A percentile compares a stretch with the other conserved stretches of the same genome.
Conservation (phyloP, 2,888 invertebrate species). For the Monochamus alternatus region DNA sequence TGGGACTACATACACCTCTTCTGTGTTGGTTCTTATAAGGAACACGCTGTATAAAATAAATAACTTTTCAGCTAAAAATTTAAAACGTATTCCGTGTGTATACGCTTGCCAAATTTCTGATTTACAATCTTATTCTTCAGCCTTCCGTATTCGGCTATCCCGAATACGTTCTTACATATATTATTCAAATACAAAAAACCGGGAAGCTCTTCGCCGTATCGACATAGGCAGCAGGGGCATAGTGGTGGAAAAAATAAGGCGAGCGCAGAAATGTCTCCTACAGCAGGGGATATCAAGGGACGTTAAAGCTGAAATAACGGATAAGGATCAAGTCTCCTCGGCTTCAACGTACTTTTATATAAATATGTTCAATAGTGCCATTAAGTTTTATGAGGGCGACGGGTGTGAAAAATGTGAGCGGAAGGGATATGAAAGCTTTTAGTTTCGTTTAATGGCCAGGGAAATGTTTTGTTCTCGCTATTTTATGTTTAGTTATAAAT, state of each 20-base stretch:
- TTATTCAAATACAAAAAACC: background rate
- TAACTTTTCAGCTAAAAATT: too few relatives aligned
- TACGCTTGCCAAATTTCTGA: too few relatives aligned
- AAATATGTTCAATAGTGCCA: background rate
- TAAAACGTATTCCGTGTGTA: too few relatives aligned
- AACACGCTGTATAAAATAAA: too few relatives aligned
- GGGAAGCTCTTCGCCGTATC: background rate
- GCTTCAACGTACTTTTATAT: slow-evolving; percentile 1
- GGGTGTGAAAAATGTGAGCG: background rate
- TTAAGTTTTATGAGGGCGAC: background rate
- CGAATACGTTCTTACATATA: background rate
- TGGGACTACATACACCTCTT: too few relatives aligned
- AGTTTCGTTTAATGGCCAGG: background rate
- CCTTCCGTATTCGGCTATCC: background rate
- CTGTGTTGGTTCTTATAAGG: too few relatives aligned
- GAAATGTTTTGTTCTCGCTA: background rate
- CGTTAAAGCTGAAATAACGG: background rate
- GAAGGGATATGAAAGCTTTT: background rate
- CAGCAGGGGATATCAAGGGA: background rate
- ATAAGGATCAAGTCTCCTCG: background rate
- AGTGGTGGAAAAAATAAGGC: background rate
- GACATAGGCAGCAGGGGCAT: background rate
- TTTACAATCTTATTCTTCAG: too few relatives aligned
- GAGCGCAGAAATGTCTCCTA: background rate
- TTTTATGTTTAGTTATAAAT: background rate